Evolutionary conservation across 2,797 vertebrate species (phyloP), one percentile per base, ranked within the genome.

Genomic region (Taeniopygia guttata): DNA sequence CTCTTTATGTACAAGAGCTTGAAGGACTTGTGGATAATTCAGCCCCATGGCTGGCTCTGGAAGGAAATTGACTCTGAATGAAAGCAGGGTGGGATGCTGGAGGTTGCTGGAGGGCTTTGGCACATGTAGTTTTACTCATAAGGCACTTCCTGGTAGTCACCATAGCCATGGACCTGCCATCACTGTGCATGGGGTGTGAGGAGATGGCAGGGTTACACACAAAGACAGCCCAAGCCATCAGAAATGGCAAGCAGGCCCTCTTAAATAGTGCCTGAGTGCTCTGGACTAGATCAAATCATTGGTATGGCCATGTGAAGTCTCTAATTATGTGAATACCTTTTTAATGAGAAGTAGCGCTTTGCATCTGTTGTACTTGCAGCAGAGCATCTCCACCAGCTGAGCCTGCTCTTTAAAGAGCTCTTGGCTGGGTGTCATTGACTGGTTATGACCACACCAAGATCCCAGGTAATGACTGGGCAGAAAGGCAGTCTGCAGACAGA

Each of bases 291-390:
- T 93, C 89, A 86, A 91, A 86, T 92, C 74, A n/a, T 63, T 72
- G 88, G 76, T 83, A 91, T 85, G 95, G 87, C 30, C 4, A 74
- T 81, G 85, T 84, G 77, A 73, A 97, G 95, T 94, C 96, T 97
- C 87, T 97, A 96, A 97, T 98, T 97, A 97, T 29, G 12, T 36
- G 73, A 86, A 84, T 97, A 94, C 91, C 92, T 93, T 51, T 92
- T 93, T 96, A 97, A 97, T 98, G 97, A 97, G 96, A 96, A 97
- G 96, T 94, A 95, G 75, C 92, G 91, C 87, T 95, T 96, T 93
- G 77, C 93, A 66, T 95, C 58, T 95, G 82, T 42, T 68, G 59
- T 96, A 91, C 95, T 96, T 87, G 77, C 83, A 93, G 75, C 95
- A 92, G 89, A 86, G 70, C 91, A 95, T 96, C 95, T 95, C 90